Conservation (phyloP, 2,113 vertebrate genomes). For the Paradisaea rubra region DNA sequence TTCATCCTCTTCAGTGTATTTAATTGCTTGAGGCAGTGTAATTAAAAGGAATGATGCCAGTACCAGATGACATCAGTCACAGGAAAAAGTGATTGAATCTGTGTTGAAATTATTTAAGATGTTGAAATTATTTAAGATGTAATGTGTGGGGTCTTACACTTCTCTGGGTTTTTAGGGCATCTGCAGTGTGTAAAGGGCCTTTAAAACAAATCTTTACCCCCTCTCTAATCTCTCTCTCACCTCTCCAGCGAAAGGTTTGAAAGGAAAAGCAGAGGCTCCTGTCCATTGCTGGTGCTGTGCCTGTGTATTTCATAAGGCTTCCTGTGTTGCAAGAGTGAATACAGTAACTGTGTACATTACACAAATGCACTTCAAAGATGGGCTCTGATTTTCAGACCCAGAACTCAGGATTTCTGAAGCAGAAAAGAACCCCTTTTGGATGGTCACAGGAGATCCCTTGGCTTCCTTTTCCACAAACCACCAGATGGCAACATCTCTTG, state of each 20-base stretch:
- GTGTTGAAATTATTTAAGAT: slow-evolving; percentile 9
- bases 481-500: neutral
- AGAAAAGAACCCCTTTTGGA: neutral
- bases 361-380: accelerated
- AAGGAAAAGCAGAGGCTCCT: neutral
- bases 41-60: slow-evolving; percentile 37
- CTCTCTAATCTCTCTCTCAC: neutral
- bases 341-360: neutral
- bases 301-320: neutral
- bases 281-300: neutral
- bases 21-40: slow-evolving; percentile 25
- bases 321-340: neutral
- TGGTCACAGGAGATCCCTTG: neutral
- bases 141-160: neutral
- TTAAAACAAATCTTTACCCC: neutral
- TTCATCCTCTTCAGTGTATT: neutral
- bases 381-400: neutral
- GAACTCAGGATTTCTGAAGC: neutral
- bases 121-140: neutral
- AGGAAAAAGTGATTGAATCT: slow-evolving; percentile 51
- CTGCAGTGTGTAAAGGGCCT: neutral
- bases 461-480: neutral
- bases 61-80: slow-evolving; percentile 24
- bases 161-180: neutral
- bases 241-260: neutral